Evolutionary conservation across 1,140 invertebrate genomes (phyloP).

Genomic region (Drosophila teissieri): DNA sequence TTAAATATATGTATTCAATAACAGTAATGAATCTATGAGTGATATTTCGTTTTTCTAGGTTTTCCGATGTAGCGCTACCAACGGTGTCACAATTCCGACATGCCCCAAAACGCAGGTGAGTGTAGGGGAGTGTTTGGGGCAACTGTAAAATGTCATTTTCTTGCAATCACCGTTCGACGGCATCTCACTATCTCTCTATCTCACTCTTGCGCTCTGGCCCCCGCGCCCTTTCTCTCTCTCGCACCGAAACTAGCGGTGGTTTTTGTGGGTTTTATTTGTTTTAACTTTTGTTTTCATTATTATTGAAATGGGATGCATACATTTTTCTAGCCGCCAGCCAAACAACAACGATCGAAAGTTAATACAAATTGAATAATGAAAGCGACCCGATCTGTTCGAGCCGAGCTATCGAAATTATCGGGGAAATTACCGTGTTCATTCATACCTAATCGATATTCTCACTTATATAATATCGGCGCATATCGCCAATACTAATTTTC

Average conservation of each 20-base stretch:
- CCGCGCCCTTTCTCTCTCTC: neutral
- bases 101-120: constrained; percentile 5
- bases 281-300: constrained; percentile 81
- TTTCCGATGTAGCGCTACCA: neutral
- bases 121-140: constrained; percentile 4
- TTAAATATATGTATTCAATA: too few species aligned
- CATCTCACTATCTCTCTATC: constrained; percentile 17
- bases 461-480: constrained; percentile 45
- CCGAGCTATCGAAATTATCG: constrained; percentile 7
- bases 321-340: constrained; percentile 73
- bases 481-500: neutral
- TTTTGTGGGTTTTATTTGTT: constrained; percentile 61
- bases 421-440: constrained; percentile 24
- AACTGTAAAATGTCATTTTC: constrained; percentile 48
- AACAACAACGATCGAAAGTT: constrained; percentile 66
- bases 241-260: constrained; percentile 51
- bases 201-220: constrained; percentile 1
- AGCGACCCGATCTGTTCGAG: constrained; percentile 16
- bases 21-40: neutral
- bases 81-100: neutral
- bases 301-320: constrained; percentile 73
- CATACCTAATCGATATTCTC: constrained; percentile 43
- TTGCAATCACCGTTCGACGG: constrained; percentile 34
- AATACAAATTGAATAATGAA: constrained; percentile 60
- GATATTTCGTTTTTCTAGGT: neutral